A percentile compares a stretch with the other conserved stretches of the same genome.
Evolutionary conservation across 2,113 vertebrate genomes (phyloP).

Genomic region (Trichomycterus rosablanca): DNA sequence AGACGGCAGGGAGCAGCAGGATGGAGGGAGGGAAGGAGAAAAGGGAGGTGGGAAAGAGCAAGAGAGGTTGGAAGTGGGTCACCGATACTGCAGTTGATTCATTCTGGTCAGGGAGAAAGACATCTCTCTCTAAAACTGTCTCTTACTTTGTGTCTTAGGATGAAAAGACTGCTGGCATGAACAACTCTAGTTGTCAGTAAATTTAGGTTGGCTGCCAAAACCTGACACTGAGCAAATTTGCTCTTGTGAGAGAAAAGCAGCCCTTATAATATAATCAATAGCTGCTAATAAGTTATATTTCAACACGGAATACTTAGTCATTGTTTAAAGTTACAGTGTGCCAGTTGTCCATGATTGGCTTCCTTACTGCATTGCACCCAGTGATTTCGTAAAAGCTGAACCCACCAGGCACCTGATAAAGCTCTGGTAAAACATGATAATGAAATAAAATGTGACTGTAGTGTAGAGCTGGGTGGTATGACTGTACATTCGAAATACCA

Average conservation of each 20-base stretch:
- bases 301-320: neutral
- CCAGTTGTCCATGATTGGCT: no score
- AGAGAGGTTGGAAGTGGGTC: constrained; percentile 74
- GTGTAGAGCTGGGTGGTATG: no score
- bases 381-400: no score
- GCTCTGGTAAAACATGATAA: no score
- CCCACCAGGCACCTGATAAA: no score
- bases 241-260: constrained; percentile 25
- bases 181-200: constrained; percentile 3
- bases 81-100: constrained; percentile 67
- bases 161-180: constrained; percentile 9
- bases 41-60: constrained; percentile 18
- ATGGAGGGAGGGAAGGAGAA: constrained; percentile 1
- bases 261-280: constrained; percentile 12
- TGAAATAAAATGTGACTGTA: no score
- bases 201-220: constrained; percentile 22
- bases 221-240: constrained; percentile 31
- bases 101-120: constrained; percentile 65
- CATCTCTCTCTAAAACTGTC: constrained; percentile 7
- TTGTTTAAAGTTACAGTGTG: no score
- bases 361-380: no score
- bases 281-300: constrained; percentile 3
- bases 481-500: no score
- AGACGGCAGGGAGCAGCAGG: constrained; percentile 32
- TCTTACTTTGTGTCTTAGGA: constrained; percentile 48